Base-by-base conservation (phyloP, 2,888 invertebrate genomes). In the Protophormia terraenovae region DNA sequence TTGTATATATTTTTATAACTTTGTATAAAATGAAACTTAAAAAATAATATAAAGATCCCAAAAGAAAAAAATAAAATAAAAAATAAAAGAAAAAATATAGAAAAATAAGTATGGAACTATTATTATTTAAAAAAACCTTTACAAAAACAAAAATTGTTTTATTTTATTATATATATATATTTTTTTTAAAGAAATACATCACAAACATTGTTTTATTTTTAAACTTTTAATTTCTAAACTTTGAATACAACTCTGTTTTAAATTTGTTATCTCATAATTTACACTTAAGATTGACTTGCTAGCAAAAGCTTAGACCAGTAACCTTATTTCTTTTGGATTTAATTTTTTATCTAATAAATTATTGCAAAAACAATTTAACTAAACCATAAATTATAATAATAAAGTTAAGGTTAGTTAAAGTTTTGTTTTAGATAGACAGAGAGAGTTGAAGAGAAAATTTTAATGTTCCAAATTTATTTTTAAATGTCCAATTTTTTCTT, bases 281-380 rank as follows among this genome's bases (percentile, higher is more conserved):
- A 66, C 80, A 80, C 19, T 67, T 38, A 38, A 75, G 81, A 60
- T 81, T 60, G 62, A 78, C 80, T 77, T 58, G 27, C 86, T 88
- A 88, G 88, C 89, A 82, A 75, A 53, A 79, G 85, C 81, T 78
- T 78, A 73, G 60, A 58, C 29, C n/a, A 8, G 60, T 7, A 55
- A 60, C 60, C 64, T 5, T 66, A 64, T 88, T 88, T 86, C 87
- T 87, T 83, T 86, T 87, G 87, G 88, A 79, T 89, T 87, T 87
- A 47, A n/a, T 76, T 64, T 87, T 38, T 32, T 58, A n/a, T 14
- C 38, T 35, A 24, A 62, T 64, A 66, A 82, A 78, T 85, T 78
- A 75, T 85, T 85, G 69, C 75, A 75, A 79, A 47, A 58, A 14
- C 10, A 75, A 35, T 79, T 79, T 62, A 3, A 71, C 50, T 78